Base-by-base conservation (phyloP, 2,113 vertebrate species). In the Eptatretus burgeri region DNA sequence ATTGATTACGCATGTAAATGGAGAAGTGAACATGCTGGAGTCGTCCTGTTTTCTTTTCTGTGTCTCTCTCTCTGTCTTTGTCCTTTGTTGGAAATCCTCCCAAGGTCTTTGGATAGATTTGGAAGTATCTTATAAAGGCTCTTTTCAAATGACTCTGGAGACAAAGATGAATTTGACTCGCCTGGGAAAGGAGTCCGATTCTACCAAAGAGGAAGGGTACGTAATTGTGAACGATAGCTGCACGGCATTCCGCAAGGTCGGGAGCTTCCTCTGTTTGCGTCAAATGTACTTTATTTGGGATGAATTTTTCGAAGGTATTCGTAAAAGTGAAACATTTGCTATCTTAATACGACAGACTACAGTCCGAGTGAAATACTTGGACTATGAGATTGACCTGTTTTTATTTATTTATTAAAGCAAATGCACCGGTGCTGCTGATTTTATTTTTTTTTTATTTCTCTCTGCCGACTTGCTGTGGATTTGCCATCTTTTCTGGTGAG, bases 131-230 rank as follows among this genome's bases (percentile, higher is more conserved):
- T 96, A 93, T 75, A 79, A 76, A 9, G 88, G 91, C 63, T 95
- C 87, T 68, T 95, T 96, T 76, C 79, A 91, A 62, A 95, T 98
- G 91, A 94, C 84, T 10, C 75, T 94, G 5, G 83, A 94, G 77
- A 95, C 88, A 69, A 94, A 95, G 78, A 84, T 95, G 87, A 95
- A 95, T 77, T 77, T 98, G 75, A 82, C 82, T 68, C 81, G 81
- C 70, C 78, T 95, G 70, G 89, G 87, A 66, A 98, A 93, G 76
- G 91, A 95, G 70, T 77, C 78, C 16, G 53, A 60, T n/a, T n/a
- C 53, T 19, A 19, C 0, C 70, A 79, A 65, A 81, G 79, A 62
- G 88, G 95, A 71, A 81, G 80, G 0, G 72, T 83, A 50, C 79
- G 68, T 73, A 75, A 77, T 62, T 84, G 83, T 66, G 87, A 94